Percentiles rank a stretch among this genome's conserved stretches.
Conservation (phyloP, 2,113 vertebrate species). For the Leucopternis melanops region DNA sequence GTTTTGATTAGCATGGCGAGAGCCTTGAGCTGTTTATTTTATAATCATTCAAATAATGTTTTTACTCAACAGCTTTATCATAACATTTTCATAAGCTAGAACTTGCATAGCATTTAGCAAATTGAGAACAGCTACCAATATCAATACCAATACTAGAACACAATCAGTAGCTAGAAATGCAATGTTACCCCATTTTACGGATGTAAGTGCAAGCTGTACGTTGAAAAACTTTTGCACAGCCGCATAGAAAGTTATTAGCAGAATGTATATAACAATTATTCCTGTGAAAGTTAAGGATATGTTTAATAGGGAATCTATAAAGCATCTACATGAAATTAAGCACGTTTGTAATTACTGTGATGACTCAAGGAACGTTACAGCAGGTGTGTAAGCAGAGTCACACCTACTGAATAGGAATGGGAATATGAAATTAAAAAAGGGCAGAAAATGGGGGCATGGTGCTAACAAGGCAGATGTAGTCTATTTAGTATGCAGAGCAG, state of each 20-base stretch:
- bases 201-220: background rate
- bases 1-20: background rate
- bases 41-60: background rate
- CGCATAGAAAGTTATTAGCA: background rate
- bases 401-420: background rate
- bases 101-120: background rate
- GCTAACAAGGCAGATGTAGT: no score
- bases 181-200: background rate
- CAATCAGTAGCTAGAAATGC: background rate
- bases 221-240: background rate
- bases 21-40: conserved; percentile 26
- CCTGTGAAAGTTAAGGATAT: background rate
- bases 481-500: no score
- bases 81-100: background rate
- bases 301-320: background rate
- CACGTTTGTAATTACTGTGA: background rate
- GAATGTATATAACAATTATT: background rate
- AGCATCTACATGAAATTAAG: background rate
- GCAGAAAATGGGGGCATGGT: no score
- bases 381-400: background rate
- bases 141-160: background rate
- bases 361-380: background rate
- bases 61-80: background rate
- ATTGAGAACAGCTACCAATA: background rate
- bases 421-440: background rate